phyloP scores from a whole-genome alignment of 2,797 vertebrate genomes.

The Acrossocheilus wenchowensis region DNA sequence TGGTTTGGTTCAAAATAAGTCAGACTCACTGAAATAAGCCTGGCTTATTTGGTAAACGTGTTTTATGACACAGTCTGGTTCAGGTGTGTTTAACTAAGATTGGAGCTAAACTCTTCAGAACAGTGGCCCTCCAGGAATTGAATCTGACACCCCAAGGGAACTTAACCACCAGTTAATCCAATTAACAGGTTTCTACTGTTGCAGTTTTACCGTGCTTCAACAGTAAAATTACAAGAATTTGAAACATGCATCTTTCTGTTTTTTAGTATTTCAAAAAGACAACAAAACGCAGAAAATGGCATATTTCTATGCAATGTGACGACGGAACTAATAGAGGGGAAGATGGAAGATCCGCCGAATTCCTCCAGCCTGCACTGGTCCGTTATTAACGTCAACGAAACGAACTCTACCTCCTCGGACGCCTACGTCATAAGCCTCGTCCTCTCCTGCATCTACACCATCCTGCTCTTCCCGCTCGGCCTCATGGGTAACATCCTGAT shows the following conservation, averaged over 20 bases:
- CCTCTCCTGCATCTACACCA: constrained; percentile 86
- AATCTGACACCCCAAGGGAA: neutral
- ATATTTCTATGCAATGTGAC: neutral
- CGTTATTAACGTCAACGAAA: constrained; percentile 57
- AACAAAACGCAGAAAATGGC: neutral
- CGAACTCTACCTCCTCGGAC: constrained; percentile 66
- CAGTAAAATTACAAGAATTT: neutral
- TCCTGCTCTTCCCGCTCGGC: constrained; percentile 88
- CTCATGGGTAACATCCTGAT: constrained; percentile 91
- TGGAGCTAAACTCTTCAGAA: neutral
- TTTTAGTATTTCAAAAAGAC: neutral
- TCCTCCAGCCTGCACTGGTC: neutral
- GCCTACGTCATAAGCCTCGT: constrained; percentile 81
- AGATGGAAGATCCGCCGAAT: constrained; percentile 11
- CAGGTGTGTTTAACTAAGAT: neutral
- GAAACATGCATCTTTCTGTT: neutral
- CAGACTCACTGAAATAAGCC: too few species aligned
- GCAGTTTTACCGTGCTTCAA: neutral
- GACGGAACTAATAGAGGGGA: neutral
- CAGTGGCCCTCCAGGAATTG: neutral
- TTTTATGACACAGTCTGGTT: neutral
- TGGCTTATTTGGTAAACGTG: too few species aligned
- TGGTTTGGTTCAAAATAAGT: too few species aligned
- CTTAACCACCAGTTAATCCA: neutral
- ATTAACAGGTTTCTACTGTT: neutral